A percentile compares a stretch with the other conserved stretches of the same genome.
Conservation (phyloP, 2,113 vertebrate genomes). For the Ciconia boyciana region DNA sequence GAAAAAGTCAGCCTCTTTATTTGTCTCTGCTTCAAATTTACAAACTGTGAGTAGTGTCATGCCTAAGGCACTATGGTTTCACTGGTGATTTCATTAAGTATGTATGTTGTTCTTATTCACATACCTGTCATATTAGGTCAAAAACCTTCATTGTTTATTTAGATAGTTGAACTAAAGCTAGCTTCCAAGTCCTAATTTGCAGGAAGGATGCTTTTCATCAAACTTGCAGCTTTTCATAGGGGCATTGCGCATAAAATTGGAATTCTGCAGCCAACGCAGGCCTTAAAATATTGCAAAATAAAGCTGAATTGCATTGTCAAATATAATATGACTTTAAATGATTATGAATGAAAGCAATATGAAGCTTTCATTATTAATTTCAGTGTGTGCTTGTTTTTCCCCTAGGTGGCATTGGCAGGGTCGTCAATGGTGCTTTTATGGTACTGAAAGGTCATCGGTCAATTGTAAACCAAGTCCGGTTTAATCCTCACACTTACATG, state of each 20-base stretch:
- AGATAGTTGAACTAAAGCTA: not conserved
- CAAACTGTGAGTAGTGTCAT: not conserved
- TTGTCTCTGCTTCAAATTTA: not conserved
- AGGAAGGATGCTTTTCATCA: slow-evolving; percentile 28
- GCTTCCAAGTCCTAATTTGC: slow-evolving; percentile 19
- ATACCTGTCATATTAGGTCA: not conserved
- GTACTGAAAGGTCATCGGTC: slow-evolving; percentile 96
- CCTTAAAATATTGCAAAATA: not conserved
- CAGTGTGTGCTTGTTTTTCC: slow-evolving; percentile 36
- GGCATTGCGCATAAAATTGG: not conserved
- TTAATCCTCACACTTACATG: slow-evolving; percentile 98
- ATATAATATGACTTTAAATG: not conserved
- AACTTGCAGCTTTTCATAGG: not conserved
- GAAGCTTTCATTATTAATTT: not conserved
- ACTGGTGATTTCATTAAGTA: not conserved
- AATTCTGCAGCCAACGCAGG: not conserved
- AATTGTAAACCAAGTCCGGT: slow-evolving; percentile 98
- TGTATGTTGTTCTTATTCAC: not conserved
- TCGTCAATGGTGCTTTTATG: slow-evolving; percentile 98
- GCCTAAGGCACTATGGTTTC: not conserved
- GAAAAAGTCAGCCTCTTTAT: not conserved
- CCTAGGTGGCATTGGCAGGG: slow-evolving; percentile 88
- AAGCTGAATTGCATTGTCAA: not conserved
- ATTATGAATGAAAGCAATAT: not conserved
- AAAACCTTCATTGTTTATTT: not conserved